These are phyloP conservation scores for Hipposideros larvatus DNA, from an alignment of 2,797 vertebrate genomes.

Conservation along the genomic window DNA sequence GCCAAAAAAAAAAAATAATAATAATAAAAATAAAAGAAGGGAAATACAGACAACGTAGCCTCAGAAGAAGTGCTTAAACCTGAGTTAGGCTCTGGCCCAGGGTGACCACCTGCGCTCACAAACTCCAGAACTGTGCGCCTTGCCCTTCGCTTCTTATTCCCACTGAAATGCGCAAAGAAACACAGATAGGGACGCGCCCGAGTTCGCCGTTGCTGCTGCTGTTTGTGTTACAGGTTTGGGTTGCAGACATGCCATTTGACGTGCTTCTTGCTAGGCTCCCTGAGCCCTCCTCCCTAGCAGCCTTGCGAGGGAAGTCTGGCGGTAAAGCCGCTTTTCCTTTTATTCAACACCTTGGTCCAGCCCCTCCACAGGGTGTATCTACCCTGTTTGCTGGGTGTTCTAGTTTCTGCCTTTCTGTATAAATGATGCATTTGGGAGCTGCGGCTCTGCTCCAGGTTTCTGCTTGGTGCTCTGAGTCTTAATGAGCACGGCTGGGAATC, in stretches of 20 bases:
- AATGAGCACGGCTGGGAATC: slow-evolving; percentile 69
- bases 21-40: too few relatives aligned
- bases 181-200: background rate
- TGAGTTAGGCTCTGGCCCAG: background rate
- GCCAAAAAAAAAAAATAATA: too few relatives aligned
- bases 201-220: background rate
- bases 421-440: slow-evolving; percentile 80
- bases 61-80: background rate
- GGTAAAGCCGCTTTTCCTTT: background rate
- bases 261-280: background rate
- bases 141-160: background rate
- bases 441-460: slow-evolving; percentile 45
- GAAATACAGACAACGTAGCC: background rate
- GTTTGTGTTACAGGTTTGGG: background rate
- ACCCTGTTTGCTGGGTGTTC: slow-evolving; percentile 57
- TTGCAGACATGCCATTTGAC: fast-evolving
- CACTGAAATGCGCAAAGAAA: background rate
- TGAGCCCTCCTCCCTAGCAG: background rate
- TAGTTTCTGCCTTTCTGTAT: slow-evolving; percentile 75
- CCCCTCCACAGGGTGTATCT: fast-evolving
- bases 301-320: background rate
- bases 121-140: background rate
- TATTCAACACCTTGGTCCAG: background rate
- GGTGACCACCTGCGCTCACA: background rate
- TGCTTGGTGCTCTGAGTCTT: slow-evolving; percentile 71